Evolutionary conservation across 30 jellyfish, hydroid and myxozoan species (phyloP).

Genomic region (Turritopsis dohrnii): DNA sequence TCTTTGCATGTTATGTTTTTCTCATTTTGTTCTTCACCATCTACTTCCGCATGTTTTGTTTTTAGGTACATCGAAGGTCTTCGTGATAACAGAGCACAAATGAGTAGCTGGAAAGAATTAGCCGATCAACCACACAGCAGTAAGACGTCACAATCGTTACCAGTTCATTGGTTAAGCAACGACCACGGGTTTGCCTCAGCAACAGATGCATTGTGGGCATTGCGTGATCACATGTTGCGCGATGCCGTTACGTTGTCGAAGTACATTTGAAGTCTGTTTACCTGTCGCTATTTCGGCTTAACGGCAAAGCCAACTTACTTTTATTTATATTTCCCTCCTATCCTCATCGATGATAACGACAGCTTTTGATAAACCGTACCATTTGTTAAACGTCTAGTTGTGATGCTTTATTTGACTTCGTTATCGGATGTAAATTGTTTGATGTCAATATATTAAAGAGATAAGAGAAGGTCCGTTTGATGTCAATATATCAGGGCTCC

Average conservation of each 20-base stretch:
- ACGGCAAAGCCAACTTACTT: no score
- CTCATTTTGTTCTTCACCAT: not conserved
- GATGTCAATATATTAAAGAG: not conserved
- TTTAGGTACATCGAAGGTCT: slow-evolving; percentile 88
- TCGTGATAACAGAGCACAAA: slow-evolving; percentile 69
- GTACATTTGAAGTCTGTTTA: not conserved
- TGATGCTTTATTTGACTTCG: not conserved
- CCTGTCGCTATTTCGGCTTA: no score
- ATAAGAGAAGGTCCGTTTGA: no score
- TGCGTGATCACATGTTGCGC: slow-evolving; percentile 75
- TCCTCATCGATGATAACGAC: no score
- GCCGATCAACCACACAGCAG: slow-evolving; percentile 43
- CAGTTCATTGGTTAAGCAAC: slow-evolving; percentile 71
- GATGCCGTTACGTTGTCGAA: slow-evolving; percentile 55
- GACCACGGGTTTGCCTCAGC: slow-evolving; percentile 57
- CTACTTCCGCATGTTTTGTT: not conserved
- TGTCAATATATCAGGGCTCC: no score
- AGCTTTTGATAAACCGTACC: no score
- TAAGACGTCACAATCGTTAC: slow-evolving; percentile 40
- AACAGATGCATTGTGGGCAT: slow-evolving; percentile 73
- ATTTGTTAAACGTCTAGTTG: not conserved
- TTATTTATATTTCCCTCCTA: not conserved
- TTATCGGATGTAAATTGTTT: not conserved
- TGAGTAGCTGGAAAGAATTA: slow-evolving; percentile 81
- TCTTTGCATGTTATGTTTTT: no score